A percentile compares a stretch with the other conserved stretches of the same genome.
phyloP scores from a whole-genome alignment of 1,140 invertebrate genomes.

The Drosophila nannoptera region DNA sequence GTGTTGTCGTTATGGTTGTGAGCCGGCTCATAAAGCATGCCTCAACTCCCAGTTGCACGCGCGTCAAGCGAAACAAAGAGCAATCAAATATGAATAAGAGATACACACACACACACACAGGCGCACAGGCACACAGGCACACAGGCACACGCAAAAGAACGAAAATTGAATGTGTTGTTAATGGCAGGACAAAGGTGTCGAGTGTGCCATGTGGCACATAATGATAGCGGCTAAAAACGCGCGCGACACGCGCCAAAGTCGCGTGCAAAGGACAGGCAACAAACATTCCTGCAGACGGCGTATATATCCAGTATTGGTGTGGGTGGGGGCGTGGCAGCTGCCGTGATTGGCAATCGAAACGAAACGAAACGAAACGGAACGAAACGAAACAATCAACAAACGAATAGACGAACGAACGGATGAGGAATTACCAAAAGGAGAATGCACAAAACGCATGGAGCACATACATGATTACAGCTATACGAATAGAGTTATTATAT shows the following conservation, averaged over 20 bases:
- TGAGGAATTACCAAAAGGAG: slow-evolving; percentile 32
- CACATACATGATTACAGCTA: slow-evolving; percentile 23
- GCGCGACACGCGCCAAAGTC: slow-evolving; percentile 33
- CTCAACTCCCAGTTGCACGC: slow-evolving; percentile 18
- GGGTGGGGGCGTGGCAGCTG: slow-evolving; percentile 12
- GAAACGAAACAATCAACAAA: slow-evolving; percentile 11
- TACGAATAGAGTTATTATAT: slow-evolving; percentile 17
- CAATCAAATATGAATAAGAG: slow-evolving; percentile 7
- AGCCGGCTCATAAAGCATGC: slow-evolving; percentile 28
- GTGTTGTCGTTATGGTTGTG: slow-evolving; percentile 2
- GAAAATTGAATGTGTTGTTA: slow-evolving; percentile 3
- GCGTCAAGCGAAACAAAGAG: slow-evolving; percentile 10
- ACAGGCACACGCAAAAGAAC: background rate
- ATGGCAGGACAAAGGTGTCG: slow-evolving; percentile 22
- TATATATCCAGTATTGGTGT: background rate
- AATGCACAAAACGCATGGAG: slow-evolving; percentile 66
- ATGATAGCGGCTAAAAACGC: slow-evolving; percentile 48
- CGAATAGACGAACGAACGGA: slow-evolving; percentile 2
- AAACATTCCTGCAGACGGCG: slow-evolving; percentile 36
- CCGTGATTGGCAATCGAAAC: slow-evolving; percentile 9
- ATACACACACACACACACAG: background rate
- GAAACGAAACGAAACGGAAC: slow-evolving; percentile 19
- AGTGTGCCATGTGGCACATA: slow-evolving; percentile 55
- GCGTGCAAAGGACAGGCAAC: slow-evolving; percentile 47
- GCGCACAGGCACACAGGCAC: slow-evolving; percentile 18